These are phyloP conservation scores for Scelioninae gen. 2 DNA, from an alignment of 2,888 invertebrate genomes.

Conservation along the genomic window DNA sequence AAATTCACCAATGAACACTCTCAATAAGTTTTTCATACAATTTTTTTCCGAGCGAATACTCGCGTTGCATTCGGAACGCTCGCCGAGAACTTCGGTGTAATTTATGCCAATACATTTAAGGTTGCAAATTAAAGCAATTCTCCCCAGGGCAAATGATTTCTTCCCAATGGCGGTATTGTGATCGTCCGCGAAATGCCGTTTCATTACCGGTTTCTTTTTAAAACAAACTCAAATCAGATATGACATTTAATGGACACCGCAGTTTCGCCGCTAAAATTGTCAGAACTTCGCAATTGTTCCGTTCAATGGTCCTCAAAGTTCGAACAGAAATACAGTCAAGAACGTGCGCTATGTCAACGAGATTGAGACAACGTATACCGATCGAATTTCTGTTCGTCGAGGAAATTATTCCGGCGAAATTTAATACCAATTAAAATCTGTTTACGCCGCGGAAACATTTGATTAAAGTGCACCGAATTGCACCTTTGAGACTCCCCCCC, in stretches of 20 bases:
- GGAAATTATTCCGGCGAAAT: slow-evolving; percentile 45
- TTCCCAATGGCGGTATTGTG: not conserved
- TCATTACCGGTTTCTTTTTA: slow-evolving; percentile 22
- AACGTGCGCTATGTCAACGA: slow-evolving; percentile 51
- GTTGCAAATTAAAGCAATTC: slow-evolving; percentile 21
- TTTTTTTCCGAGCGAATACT: slow-evolving; percentile 9
- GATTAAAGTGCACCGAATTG: slow-evolving; percentile 29
- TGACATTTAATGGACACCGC: slow-evolving; percentile 27
- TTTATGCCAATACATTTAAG: slow-evolving; percentile 14
- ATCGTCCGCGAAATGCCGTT: slow-evolving; percentile 1
- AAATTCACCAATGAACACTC: too few relatives aligned
- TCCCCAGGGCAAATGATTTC: not conserved
- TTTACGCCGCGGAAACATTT: slow-evolving; percentile 32
- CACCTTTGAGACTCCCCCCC: too few relatives aligned
- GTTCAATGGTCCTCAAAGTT: slow-evolving; percentile 47
- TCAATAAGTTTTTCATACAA: too few relatives aligned
- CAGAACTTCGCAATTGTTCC: slow-evolving; percentile 46
- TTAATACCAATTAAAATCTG: slow-evolving; percentile 50
- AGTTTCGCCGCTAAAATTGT: slow-evolving; percentile 24
- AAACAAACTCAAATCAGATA: slow-evolving; percentile 36
- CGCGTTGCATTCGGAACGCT: slow-evolving; percentile 4
- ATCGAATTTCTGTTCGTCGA: slow-evolving; percentile 46
- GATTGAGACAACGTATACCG: slow-evolving; percentile 52
- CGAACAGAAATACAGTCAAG: slow-evolving; percentile 48
- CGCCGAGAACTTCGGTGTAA: slow-evolving; percentile 8